A percentile compares a stretch with the other conserved stretches of the same genome.
phyloP scores from a whole-genome alignment of 2,888 invertebrate species.

The Branchinecta sandiegonensis region DNA sequence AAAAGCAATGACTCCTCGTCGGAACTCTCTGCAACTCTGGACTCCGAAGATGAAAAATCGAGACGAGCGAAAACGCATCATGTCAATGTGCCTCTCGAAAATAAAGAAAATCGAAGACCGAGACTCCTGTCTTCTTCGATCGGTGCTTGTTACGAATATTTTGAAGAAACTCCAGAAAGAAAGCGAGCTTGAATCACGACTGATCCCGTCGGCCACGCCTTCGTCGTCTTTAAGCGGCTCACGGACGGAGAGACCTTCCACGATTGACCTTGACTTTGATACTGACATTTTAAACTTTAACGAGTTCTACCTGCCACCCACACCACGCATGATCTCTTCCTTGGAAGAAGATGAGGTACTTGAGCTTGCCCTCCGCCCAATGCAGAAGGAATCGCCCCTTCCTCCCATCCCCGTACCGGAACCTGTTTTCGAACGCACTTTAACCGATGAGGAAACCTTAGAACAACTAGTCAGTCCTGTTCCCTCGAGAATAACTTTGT shows the following conservation, averaged over 20 bases:
- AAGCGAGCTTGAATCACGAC: slow-evolving; percentile 9
- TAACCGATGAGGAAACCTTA: slow-evolving; percentile 10
- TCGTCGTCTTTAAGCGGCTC: slow-evolving; percentile 14
- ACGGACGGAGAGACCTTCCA: slow-evolving; percentile 7
- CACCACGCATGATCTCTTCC: slow-evolving; percentile 50
- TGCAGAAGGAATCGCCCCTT: neutral
- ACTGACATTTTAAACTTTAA: slow-evolving; percentile 35
- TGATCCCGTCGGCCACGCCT: slow-evolving; percentile 1
- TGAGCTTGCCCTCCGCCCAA: neutral
- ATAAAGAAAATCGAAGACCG: slow-evolving; percentile 22
- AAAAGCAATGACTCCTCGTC: slow-evolving; percentile 18
- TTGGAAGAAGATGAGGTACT: slow-evolving; percentile 32
- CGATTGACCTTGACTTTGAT: neutral
- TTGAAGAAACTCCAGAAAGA: slow-evolving; percentile 19
- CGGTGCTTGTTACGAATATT: slow-evolving; percentile 22
- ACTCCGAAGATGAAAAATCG: slow-evolving; percentile 19
- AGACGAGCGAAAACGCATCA: slow-evolving; percentile 22
- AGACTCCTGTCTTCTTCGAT: slow-evolving; percentile 22
- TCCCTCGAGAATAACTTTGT: neutral
- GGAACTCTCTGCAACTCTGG: slow-evolving; percentile 21
- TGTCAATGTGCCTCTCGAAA: slow-evolving; percentile 21
- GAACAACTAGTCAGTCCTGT: neutral
- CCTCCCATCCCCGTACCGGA: neutral
- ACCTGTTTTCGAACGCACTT: slow-evolving; percentile 8
- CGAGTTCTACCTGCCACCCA: slow-evolving; percentile 54